Base-by-base conservation (phyloP, 1,140 invertebrate genomes). In the Zaprionus tsacasi region DNA sequence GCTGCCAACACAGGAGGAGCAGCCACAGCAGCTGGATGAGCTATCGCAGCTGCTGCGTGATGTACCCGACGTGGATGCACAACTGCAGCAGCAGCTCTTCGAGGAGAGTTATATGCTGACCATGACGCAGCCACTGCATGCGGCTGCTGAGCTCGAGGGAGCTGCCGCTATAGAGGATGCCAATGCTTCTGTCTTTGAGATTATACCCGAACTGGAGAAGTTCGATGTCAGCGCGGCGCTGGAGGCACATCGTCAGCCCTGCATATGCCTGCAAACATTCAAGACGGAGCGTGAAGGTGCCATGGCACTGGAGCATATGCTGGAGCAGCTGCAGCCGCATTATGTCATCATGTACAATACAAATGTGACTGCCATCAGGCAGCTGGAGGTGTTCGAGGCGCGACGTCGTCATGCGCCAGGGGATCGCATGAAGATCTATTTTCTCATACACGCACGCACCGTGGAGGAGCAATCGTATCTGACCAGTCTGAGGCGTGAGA, bases 391-490 rank as follows among this genome's bases (percentile, higher is more conserved):
- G 35, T 94, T 93, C 76, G 95, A 98, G 94, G 95, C 97, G 36
- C 96, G 95, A 78, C 95, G 96, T 80, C 95, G 95, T 45, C 92
- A n/a, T 45, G 6, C 93, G 13, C 92, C 95, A 81, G 93, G 94
- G 0, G 90, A 93, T 6, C 91, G 93, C 6, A 91, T 97, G 2
- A 95, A 95, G 81, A 95, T 99, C n/a, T 99, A 97, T 92, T 98
- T 99, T 81, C 91, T 99, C 25, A 95, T 98, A 55, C 98, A 98
- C 91, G 95, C 95, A 11, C 96, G 96, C 27, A 99, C 98, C 17
- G 96, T 98, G 0, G 99, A 99, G 93, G 98, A 99, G 93, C 98
- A 99, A 94, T 95, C 96, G 3, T 99, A 99, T 93, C 93, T 99
- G 13, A 99, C 98, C 2, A 95, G 96, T 6, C 93, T 99, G 52